phyloP scores from a whole-genome alignment of 92 coral and sea anemone genomes.

The Epizoanthus ramosus region DNA sequence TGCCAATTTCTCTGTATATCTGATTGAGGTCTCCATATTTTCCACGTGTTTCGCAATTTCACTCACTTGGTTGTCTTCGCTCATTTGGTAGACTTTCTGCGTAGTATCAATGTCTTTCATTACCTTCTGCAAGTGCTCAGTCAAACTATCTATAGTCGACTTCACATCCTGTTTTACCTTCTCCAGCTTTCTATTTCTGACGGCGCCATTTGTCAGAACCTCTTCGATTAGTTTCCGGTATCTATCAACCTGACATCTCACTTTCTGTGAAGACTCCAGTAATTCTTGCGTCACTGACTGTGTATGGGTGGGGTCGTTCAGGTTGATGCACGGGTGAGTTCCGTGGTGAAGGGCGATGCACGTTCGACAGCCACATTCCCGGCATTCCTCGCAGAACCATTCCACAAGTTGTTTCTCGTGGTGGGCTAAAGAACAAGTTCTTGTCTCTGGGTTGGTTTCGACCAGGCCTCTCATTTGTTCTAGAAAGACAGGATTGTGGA shows the following conservation, averaged over 20 bases:
- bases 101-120: not conserved
- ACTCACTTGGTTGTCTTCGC: not conserved
- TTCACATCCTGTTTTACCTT: not conserved
- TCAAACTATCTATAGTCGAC: not conserved
- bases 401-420: not conserved
- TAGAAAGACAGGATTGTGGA: no score
- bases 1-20: not conserved
- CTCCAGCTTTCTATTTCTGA: not conserved
- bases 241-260: not conserved
- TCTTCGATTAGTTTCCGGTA: not conserved
- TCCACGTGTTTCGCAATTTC: not conserved
- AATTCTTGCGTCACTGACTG: not conserved
- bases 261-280: not conserved
- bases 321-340: not conserved
- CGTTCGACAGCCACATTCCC: not conserved
- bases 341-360: not conserved
- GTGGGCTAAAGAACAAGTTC: not conserved
- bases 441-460: not conserved
- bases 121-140: not conserved
- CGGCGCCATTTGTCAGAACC: not conserved
- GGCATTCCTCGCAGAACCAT: slow-evolving; percentile 1
- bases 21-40: not conserved
- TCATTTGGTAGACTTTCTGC: not conserved
- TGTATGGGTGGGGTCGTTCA: not conserved
- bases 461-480: not conserved